phyloP scores from a whole-genome alignment of 2,113 vertebrate genomes.

The Passer montanus region DNA sequence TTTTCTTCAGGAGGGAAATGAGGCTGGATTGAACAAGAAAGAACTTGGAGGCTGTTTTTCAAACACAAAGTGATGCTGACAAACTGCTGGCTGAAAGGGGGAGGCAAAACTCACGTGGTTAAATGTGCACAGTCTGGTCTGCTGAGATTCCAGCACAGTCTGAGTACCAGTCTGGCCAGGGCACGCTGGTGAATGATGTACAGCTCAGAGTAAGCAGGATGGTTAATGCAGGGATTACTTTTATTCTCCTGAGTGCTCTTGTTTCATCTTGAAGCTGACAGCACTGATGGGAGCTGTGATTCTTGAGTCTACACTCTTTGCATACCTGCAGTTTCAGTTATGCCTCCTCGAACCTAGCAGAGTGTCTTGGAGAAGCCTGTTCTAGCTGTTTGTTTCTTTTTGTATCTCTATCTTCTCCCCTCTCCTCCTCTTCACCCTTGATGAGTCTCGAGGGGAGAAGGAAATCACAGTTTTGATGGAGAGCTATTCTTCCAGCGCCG shows the following conservation, averaged over 20 bases:
- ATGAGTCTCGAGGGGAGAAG: constrained; percentile 6
- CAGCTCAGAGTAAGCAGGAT: not conserved
- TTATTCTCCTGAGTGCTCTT: not conserved
- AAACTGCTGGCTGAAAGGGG: not conserved
- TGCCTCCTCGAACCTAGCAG: not conserved
- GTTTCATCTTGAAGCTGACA: not conserved
- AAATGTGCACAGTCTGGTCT: not conserved
- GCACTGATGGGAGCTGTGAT: not conserved
- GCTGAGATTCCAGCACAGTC: not conserved
- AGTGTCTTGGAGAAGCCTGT: not conserved
- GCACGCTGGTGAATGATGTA: not conserved
- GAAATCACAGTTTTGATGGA: constrained; percentile 15
- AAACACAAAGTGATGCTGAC: not conserved
- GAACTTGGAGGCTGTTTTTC: not conserved
- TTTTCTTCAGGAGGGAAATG: not conserved
- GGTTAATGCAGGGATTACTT: not conserved
- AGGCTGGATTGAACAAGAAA: not conserved
- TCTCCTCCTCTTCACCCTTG: not conserved
- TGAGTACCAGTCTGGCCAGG: not conserved
- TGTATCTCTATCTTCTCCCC: not conserved
- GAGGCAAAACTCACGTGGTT: not conserved
- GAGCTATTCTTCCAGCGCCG: constrained; percentile 10
- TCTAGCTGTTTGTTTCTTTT: constrained; percentile 31
- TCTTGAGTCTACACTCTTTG: not conserved
- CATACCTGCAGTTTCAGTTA: not conserved